These are phyloP conservation scores for Drosophila mimetica DNA, from an alignment of 2,888 invertebrate genomes.

Conservation along the genomic window DNA sequence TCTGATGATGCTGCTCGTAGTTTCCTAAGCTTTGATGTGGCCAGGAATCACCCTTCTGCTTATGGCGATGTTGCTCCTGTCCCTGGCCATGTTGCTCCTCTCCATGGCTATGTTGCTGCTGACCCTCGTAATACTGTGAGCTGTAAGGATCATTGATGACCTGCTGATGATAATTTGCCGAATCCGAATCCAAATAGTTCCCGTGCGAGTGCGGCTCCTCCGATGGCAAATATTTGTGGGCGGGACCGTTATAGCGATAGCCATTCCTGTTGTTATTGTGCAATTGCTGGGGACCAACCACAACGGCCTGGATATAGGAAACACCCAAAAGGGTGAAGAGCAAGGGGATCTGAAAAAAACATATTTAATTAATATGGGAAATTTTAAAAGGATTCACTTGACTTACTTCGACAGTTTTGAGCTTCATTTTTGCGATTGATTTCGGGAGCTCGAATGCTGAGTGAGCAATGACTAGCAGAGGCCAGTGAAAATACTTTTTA, in stretches of 20 bases:
- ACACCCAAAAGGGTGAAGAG: slow-evolving; percentile 12
- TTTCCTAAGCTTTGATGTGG: background rate
- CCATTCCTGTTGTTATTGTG: slow-evolving; percentile 44
- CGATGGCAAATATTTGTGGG: slow-evolving; percentile 63
- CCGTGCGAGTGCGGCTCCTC: slow-evolving; percentile 30
- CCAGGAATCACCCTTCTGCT: slow-evolving; percentile 13
- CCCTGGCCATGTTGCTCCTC: slow-evolving; percentile 16
- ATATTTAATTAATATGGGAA: background rate
- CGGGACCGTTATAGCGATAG: slow-evolving; percentile 69
- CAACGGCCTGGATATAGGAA: slow-evolving; percentile 47
- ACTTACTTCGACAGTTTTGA: slow-evolving; percentile 7
- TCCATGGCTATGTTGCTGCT: slow-evolving; percentile 7
- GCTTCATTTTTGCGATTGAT: slow-evolving; percentile 19
- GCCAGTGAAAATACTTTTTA: slow-evolving; percentile 30
- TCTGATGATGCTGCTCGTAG: slow-evolving; percentile 11
- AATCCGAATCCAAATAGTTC: slow-evolving; percentile 19
- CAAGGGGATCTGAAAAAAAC: slow-evolving; percentile 5
- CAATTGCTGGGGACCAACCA: slow-evolving; percentile 47
- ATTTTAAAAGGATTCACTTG: background rate
- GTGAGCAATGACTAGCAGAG: slow-evolving; percentile 30
- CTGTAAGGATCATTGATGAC: slow-evolving; percentile 50
- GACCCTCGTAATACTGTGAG: slow-evolving; percentile 50
- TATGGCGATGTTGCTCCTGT: slow-evolving; percentile 3
- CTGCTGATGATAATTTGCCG: slow-evolving; percentile 1
- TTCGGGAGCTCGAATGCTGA: slow-evolving; percentile 15